phyloP scores from a whole-genome alignment of 2,888 invertebrate species.

The Drosophila peninsularis region DNA sequence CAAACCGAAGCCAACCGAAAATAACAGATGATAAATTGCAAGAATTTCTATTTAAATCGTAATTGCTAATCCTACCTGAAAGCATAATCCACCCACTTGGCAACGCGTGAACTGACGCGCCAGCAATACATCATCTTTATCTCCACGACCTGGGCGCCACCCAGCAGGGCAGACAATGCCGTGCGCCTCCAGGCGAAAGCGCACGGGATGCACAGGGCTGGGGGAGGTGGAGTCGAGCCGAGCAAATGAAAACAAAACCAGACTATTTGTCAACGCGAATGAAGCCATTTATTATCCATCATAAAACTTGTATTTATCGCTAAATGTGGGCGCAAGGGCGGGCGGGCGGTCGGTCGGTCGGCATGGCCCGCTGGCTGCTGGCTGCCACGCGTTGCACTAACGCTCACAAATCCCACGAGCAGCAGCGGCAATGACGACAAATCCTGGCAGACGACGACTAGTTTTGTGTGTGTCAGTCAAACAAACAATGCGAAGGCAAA shows the following conservation, averaged over 20 bases:
- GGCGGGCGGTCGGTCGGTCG: neutral
- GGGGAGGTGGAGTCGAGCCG: slow-evolving; percentile 23
- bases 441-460: slow-evolving; percentile 75
- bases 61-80: slow-evolving; percentile 82
- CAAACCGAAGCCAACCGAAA: slow-evolving; percentile 26
- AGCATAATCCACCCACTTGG: slow-evolving; percentile 81
- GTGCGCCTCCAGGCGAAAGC: slow-evolving; percentile 27
- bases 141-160: slow-evolving; percentile 44
- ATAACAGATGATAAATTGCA: slow-evolving; percentile 70
- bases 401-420: slow-evolving; percentile 62
- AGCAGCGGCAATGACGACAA: slow-evolving; percentile 53
- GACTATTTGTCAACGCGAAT: slow-evolving; percentile 83
- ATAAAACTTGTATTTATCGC: slow-evolving; percentile 83
- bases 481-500: slow-evolving; percentile 74
- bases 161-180: slow-evolving; percentile 52
- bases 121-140: slow-evolving; percentile 78
- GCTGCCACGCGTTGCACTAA: slow-evolving; percentile 51
- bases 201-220: slow-evolving; percentile 14
- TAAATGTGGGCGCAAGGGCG: slow-evolving; percentile 59
- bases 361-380: slow-evolving; percentile 2
- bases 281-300: slow-evolving; percentile 83
- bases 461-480: slow-evolving; percentile 67
- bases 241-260: slow-evolving; percentile 79
- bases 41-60: slow-evolving; percentile 77
- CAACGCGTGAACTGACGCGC: slow-evolving; percentile 46